Conservation (phyloP, 2,888 invertebrate species). For the Iselma pallidipennis region DNA sequence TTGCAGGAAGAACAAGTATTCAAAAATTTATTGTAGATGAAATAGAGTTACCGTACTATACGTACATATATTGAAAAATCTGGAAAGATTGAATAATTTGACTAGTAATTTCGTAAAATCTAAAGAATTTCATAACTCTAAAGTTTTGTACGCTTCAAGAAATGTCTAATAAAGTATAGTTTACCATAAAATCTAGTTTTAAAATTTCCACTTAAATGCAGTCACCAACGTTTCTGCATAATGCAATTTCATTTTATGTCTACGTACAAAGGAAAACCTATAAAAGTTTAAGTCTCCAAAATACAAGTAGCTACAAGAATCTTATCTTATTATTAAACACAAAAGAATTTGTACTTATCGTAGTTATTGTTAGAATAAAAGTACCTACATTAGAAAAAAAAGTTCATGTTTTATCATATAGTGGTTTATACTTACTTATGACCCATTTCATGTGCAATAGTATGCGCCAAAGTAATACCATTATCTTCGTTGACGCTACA, state of each 20-base stretch:
- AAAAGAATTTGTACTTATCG: not conserved
- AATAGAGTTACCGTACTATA: no score
- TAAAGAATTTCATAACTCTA: not conserved
- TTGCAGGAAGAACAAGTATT: no score
- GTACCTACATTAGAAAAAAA: no score
- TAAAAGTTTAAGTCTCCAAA: not conserved
- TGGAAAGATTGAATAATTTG: no score
- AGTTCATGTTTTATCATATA: not conserved
- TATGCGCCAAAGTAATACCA: slow-evolving; percentile 85
- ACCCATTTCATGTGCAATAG: slow-evolving; percentile 88
- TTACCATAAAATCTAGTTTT: not conserved
- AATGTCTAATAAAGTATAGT: not conserved
- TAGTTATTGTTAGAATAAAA: no score
- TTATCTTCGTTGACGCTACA: slow-evolving; percentile 92
- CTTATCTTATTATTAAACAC: not conserved
- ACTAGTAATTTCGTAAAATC: no score
- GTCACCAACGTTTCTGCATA: not conserved
- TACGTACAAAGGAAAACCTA: not conserved
- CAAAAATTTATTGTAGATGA: no score
- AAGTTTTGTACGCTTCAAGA: not conserved
- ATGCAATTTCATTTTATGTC: not conserved
- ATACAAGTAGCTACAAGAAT: not conserved
- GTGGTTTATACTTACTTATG: slow-evolving; percentile 74
- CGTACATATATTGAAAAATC: no score
- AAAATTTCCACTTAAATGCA: not conserved